Evolutionary conservation across 2,797 vertebrate genomes (phyloP).

Genomic region (Anniella stebbinsi): DNA sequence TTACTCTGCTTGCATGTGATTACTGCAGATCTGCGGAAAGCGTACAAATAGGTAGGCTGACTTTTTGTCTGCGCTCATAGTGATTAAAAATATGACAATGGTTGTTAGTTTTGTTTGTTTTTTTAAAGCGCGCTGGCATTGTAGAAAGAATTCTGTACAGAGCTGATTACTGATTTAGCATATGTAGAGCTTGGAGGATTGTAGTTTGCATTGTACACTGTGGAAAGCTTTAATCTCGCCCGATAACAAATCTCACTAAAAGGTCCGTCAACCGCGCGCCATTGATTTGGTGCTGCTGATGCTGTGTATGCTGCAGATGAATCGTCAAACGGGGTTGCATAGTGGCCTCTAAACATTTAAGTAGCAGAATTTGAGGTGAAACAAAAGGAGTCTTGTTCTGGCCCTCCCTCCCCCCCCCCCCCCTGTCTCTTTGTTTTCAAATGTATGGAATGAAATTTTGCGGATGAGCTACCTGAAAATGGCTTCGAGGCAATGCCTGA

Average conservation of each 20-base stretch:
- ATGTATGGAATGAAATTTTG: conserved; percentile 58
- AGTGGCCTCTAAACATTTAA: conserved; percentile 65
- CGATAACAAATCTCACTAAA: conserved; percentile 59
- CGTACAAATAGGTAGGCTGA: conserved; percentile 33
- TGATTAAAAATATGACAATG: conserved; percentile 60
- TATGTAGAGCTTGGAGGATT: not conserved
- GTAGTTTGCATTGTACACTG: conserved; percentile 36
- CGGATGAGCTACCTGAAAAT: conserved; percentile 70
- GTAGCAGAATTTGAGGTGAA: conserved; percentile 62
- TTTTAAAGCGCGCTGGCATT: conserved; percentile 59
- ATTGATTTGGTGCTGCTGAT: conserved; percentile 69
- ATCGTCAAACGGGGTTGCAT: conserved; percentile 68
- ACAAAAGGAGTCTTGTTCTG: conserved; percentile 71
- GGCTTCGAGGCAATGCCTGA: conserved; percentile 71
- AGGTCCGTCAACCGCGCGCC: conserved; percentile 67
- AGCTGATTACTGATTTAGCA: conserved; percentile 48
- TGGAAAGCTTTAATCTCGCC: conserved; percentile 62
- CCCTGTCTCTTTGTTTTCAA: conserved; percentile 75
- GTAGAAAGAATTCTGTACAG: conserved; percentile 55
- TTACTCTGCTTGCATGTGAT: conserved; percentile 36
- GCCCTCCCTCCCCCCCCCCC: conserved; percentile 18
- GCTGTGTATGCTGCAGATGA: conserved; percentile 70
- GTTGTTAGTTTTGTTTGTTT: conserved; percentile 40
- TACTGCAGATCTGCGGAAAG: conserved; percentile 35
- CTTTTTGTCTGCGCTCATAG: conserved; percentile 64